phyloP scores from a whole-genome alignment of 1,140 invertebrate genomes.

The Drosophila mayri region DNA sequence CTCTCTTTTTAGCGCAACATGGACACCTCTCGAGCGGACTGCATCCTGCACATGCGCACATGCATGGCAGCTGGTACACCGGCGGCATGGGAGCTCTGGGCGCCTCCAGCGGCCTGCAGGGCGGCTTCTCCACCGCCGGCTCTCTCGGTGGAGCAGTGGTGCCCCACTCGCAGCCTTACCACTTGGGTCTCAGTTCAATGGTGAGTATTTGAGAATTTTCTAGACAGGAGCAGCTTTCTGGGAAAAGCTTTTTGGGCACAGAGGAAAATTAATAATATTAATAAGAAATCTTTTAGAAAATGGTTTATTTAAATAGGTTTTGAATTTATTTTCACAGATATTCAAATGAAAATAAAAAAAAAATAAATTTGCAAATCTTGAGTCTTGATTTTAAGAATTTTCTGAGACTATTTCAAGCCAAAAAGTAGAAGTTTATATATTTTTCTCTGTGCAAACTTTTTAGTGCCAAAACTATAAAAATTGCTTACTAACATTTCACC shows the following conservation, averaged over 20 bases:
- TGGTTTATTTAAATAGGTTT: not conserved
- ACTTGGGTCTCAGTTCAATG: slow-evolving; percentile 84
- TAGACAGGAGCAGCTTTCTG: slow-evolving; percentile 38
- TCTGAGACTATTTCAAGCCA: not conserved
- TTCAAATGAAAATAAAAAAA: not conserved
- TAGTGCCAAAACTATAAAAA: not conserved
- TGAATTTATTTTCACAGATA: not conserved
- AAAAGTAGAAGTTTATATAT: not conserved
- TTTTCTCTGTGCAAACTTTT: slow-evolving; percentile 23
- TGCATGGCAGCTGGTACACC: slow-evolving; percentile 85
- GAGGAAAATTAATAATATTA: not conserved
- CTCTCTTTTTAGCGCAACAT: slow-evolving; percentile 81
- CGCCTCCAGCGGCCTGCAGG: slow-evolving; percentile 84
- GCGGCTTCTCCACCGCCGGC: slow-evolving; percentile 84
- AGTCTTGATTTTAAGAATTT: too few relatives aligned
- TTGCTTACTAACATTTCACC: slow-evolving; percentile 31
- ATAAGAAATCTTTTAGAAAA: not conserved
- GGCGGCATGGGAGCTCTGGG: slow-evolving; percentile 84
- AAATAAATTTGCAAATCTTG: not conserved
- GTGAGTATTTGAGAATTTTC: slow-evolving; percentile 65
- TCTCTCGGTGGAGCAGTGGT: slow-evolving; percentile 83
- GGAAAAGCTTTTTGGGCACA: slow-evolving; percentile 25
- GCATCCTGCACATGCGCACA: slow-evolving; percentile 85
- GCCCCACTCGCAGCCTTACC: slow-evolving; percentile 84
- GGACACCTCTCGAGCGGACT: slow-evolving; percentile 84